These are phyloP conservation scores for Eupsittula cactorum DNA, from an alignment of 2,113 vertebrate species.

Conservation along the genomic window DNA sequence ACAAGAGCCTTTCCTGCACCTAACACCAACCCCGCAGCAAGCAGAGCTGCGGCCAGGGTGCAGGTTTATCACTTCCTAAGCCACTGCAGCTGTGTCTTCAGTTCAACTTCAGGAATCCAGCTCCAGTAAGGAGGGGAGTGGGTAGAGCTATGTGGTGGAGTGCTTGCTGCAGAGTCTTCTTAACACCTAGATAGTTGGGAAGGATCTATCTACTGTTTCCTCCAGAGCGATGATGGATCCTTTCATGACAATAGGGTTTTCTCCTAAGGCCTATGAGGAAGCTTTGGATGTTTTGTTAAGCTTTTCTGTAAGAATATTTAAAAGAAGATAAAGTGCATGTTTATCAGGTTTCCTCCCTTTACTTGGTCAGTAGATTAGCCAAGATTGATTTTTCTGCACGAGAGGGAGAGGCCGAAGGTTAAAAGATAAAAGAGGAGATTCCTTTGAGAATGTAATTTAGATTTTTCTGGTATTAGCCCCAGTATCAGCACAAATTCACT, in stretches of 20 bases:
- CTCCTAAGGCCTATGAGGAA: neutral
- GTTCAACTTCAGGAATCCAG: rapidly evolving
- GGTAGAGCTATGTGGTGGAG: neutral
- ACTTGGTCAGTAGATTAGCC: conserved; percentile 74
- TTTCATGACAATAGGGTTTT: neutral
- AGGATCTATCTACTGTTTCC: neutral
- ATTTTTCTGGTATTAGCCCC: conserved; percentile 62
- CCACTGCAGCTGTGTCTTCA: neutral
- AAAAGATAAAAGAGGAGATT: conserved; percentile 77
- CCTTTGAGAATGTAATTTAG: conserved; percentile 76
- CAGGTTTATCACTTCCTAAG: rapidly evolving
- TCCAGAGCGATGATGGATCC: neutral
- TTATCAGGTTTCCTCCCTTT: conserved; percentile 51
- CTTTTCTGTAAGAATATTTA: conserved; percentile 29
- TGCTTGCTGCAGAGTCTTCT: neutral
- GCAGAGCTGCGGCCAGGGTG: rapidly evolving
- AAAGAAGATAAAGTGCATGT: conserved; percentile 56
- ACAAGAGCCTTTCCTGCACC: neutral
- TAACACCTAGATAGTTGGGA: rapidly evolving
- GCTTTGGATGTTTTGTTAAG: neutral
- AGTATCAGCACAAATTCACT: conserved; percentile 64
- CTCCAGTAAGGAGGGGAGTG: rapidly evolving
- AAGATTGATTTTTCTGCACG: conserved; percentile 79
- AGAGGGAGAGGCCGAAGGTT: conserved; percentile 75
- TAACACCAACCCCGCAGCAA: neutral